Evolutionary conservation across 2,888 invertebrate genomes (phyloP).

Genomic region (Lithophane leautieri): DNA sequence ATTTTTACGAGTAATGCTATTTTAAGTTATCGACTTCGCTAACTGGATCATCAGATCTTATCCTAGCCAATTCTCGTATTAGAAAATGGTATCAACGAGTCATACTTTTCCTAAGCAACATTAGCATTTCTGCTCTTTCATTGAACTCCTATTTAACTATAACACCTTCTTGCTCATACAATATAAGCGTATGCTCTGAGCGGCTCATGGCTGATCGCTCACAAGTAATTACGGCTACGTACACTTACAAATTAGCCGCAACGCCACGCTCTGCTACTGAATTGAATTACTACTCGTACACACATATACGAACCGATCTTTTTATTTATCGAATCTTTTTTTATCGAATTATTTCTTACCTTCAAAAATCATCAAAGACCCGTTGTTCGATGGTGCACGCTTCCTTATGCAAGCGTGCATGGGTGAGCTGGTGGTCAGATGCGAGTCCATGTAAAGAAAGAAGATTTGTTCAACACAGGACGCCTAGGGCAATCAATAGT

Average conservation of each 20-base stretch:
- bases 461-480: too few relatives aligned
- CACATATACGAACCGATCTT: constrained; percentile 17
- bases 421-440: neutral
- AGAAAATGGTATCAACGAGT: neutral
- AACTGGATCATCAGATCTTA: neutral
- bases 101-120: too few relatives aligned
- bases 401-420: too few relatives aligned
- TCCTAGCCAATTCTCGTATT: too few relatives aligned
- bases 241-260: constrained; percentile 68
- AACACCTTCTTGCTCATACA: constrained; percentile 3
- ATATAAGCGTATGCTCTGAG: neutral
- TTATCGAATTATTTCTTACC: too few relatives aligned
- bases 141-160: neutral
- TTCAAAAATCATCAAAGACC: too few relatives aligned
- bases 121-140: neutral
- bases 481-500: too few relatives aligned
- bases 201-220: constrained; percentile 43
- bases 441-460: neutral
- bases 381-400: too few relatives aligned
- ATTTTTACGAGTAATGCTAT: neutral
- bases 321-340: too few relatives aligned
- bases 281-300: constrained; percentile 68
- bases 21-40: neutral
- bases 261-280: constrained; percentile 70
- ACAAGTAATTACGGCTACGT: constrained; percentile 52